Percentiles rank a stretch among this genome's conserved stretches.
phyloP scores from a whole-genome alignment of 2,888 invertebrate species.

The Dynastes hyllus region DNA sequence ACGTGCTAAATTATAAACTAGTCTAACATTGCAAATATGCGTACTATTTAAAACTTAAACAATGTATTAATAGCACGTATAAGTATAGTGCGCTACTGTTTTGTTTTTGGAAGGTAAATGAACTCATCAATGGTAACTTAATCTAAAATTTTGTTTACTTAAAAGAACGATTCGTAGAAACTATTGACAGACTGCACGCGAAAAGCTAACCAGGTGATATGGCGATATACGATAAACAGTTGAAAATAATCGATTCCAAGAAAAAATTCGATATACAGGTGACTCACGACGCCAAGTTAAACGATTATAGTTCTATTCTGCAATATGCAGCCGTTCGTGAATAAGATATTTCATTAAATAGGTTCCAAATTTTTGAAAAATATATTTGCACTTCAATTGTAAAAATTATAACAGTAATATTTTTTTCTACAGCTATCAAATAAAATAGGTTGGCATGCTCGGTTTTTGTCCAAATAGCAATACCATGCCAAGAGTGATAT shows the following conservation, averaged over 20 bases:
- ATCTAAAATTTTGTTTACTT: neutral
- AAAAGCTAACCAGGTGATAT: neutral
- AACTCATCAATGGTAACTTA: conserved; percentile 8
- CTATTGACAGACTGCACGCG: neutral
- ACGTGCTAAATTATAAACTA: conserved; percentile 1
- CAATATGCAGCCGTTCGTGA: too few species aligned
- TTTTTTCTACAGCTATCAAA: too few species aligned
- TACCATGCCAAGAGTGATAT: too few species aligned
- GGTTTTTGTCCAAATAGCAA: too few species aligned
- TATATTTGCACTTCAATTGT: too few species aligned
- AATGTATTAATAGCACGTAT: neutral
- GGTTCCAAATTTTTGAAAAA: too few species aligned
- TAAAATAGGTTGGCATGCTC: too few species aligned
- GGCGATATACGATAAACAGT: neutral
- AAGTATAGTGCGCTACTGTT: neutral
- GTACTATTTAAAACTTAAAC: conserved; percentile 1
- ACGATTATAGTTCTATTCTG: too few species aligned
- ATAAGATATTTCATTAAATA: too few species aligned
- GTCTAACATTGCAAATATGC: neutral
- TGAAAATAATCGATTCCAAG: neutral
- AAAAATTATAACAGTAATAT: too few species aligned
- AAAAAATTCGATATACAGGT: neutral
- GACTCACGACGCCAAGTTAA: neutral
- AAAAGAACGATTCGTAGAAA: neutral
- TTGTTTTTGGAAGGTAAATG: conserved; percentile 5